Base-by-base conservation (phyloP, 1,140 invertebrate species). In the Belonocnema kinseyi region DNA sequence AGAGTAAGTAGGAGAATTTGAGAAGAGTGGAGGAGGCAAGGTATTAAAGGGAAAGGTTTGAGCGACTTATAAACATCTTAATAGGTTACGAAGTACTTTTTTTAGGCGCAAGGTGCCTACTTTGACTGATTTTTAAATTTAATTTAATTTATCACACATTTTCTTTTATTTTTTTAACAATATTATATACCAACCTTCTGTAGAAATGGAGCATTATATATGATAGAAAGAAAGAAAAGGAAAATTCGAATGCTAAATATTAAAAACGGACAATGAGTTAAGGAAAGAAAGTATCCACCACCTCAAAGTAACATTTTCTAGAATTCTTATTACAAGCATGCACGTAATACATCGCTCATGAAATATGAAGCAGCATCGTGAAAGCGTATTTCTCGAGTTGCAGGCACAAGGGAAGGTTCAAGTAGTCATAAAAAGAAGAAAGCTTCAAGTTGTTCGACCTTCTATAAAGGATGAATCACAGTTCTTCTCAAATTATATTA, bases 261-360 rank as follows among this genome's bases (percentile, higher is more conserved):
- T 66, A 33, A 33, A 66, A 56, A 56, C 19, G 17, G n/a, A 66
- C 61, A 46, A 66, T 66, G 61, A 66, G 61, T 12, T 12, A 11
- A 66, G 61, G n/a, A 66, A 66, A 66, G 14, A 66, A 26, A 11
- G 40, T 66, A 66, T 66, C 33, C 40, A 40, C 14, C 33, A 66
- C 61, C 26, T 66, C 21, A 66, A 66, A 66, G 61, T 16, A 66
- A 66, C 33, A 66, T 66, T 66, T 66, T 19, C 33, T 66, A 66
- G 58, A 66, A 66, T 66, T 40, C 61, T 46, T 66, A 66, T 66
- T 66, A 66, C 61, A 33, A 66, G 26, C 61, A 66, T 40, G 26
- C 61, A 66, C 61, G 61, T 66, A 66, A 66, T 46, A 66, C 61
- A 66, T 66, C 61, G 61, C 61, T 66, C 61, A 66, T 66, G 26